Percentiles rank a stretch among this genome's conserved stretches.
Conservation (phyloP, 2,888 invertebrate genomes). For the Diaphora mendica region DNA sequence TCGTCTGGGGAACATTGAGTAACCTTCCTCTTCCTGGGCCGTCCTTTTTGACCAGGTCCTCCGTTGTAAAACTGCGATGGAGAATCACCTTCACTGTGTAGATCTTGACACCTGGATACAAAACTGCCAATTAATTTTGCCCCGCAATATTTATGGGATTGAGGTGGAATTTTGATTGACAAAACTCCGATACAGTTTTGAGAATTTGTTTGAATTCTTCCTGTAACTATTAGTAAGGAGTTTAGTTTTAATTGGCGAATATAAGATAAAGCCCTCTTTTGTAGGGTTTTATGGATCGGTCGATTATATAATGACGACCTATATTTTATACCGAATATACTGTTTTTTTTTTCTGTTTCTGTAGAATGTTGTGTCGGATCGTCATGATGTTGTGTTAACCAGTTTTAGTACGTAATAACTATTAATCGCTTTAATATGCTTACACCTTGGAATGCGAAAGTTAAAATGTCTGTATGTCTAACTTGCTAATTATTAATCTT, state of each 20-base stretch:
- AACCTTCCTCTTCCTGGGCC: constrained; percentile 93
- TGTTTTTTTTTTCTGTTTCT: neutral
- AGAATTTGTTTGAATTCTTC: constrained; percentile 35
- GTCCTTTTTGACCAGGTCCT: constrained; percentile 90
- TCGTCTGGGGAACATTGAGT: constrained; percentile 87
- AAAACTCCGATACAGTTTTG: constrained; percentile 40
- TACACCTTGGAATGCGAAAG: too few relatives aligned
- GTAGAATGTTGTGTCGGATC: neutral
- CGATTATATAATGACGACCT: constrained; percentile 3
- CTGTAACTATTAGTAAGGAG: constrained; percentile 33
- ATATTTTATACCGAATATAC: neutral
- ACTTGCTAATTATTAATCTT: too few relatives aligned
- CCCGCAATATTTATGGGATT: constrained; percentile 20
- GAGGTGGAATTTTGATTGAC: constrained; percentile 48
- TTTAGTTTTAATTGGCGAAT: constrained; percentile 45
- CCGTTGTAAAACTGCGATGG: constrained; percentile 88
- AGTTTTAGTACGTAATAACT: neutral
- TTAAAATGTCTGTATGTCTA: too few relatives aligned
- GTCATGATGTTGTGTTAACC: neutral
- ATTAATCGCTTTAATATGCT: neutral
- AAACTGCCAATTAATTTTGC: constrained; percentile 21
- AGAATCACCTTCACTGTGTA: constrained; percentile 86
- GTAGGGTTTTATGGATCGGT: constrained; percentile 18
- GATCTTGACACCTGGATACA: constrained; percentile 73
- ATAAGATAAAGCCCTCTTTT: constrained; percentile 29